Percentiles rank a stretch among this genome's conserved stretches.
phyloP scores from a whole-genome alignment of 2,888 invertebrate species.

The Meta bourneti region DNA sequence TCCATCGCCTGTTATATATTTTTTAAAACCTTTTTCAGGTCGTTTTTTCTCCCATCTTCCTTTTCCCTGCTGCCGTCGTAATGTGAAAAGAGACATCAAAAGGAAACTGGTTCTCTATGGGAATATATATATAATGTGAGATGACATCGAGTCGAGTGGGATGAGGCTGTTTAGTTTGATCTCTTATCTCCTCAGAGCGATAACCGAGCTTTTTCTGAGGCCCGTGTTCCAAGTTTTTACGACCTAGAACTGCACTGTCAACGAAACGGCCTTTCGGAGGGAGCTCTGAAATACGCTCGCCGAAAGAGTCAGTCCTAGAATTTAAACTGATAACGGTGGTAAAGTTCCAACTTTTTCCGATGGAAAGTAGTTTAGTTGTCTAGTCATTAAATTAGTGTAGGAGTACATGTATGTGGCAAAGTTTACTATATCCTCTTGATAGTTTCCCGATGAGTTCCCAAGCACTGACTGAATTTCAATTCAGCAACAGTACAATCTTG shows the following conservation, averaged over 20 bases:
- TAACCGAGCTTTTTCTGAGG: constrained; percentile 26
- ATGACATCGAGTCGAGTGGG: constrained; percentile 48
- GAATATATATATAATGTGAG: constrained; percentile 22
- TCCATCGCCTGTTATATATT: constrained; percentile 55
- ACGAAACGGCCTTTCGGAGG: background rate
- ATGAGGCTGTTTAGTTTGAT: constrained; percentile 69
- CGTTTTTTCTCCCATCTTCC: constrained; percentile 33
- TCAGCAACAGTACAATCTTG: too few species aligned
- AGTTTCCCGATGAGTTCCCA: too few species aligned
- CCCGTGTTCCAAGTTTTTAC: constrained; percentile 31
- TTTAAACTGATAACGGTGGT: background rate
- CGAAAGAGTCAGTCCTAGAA: too few species aligned
- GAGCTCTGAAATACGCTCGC: too few species aligned
- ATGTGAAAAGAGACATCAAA: constrained; percentile 58
- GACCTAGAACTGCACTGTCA: background rate
- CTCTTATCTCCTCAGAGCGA: constrained; percentile 60
- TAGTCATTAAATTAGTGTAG: background rate
- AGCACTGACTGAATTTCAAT: too few species aligned
- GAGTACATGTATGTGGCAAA: background rate
- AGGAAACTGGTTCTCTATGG: constrained; percentile 42
- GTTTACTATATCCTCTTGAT: background rate
- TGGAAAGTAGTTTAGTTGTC: background rate
- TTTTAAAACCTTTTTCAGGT: constrained; percentile 57
- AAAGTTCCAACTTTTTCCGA: background rate
- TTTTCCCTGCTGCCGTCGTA: constrained; percentile 8